Percentiles rank a stretch among this genome's conserved stretches.
phyloP scores from a whole-genome alignment of 2,113 vertebrate genomes.

The Chaetodon auriga region DNA sequence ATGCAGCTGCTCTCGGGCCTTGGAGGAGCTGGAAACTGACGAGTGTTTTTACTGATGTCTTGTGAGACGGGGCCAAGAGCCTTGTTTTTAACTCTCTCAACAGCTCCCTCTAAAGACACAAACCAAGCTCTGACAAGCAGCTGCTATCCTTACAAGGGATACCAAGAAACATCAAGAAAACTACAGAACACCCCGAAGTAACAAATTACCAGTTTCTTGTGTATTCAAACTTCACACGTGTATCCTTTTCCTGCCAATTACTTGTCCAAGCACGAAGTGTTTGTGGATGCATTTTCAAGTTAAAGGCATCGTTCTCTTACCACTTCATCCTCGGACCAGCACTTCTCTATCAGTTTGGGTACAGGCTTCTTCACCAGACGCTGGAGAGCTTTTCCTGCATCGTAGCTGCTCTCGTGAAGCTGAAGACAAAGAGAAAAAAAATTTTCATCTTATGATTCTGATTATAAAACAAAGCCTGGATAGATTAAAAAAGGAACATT shows the following conservation, averaged over 20 bases:
- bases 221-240: too few species aligned
- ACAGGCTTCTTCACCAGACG: slow-evolving; percentile 98
- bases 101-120: slow-evolving; percentile 78
- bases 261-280: background rate
- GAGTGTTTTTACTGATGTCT: slow-evolving; percentile 69
- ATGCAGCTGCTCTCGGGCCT: slow-evolving; percentile 85
- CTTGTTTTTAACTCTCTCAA: slow-evolving; percentile 61
- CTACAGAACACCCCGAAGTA: background rate
- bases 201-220: background rate
- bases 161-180: background rate
- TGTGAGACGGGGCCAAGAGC: slow-evolving; percentile 53
- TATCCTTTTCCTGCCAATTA: background rate
- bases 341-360: slow-evolving; percentile 98
- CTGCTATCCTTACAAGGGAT: background rate
- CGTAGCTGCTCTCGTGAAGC: slow-evolving; percentile 98
- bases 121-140: slow-evolving; percentile 28
- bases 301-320: slow-evolving; percentile 83
- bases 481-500: background rate
- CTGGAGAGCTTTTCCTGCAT: slow-evolving; percentile 98
- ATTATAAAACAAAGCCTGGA: background rate
- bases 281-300: background rate
- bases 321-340: slow-evolving; percentile 99
- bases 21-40: slow-evolving; percentile 59
- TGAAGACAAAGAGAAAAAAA: slow-evolving; percentile 65
- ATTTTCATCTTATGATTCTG: background rate